Percentiles rank a stretch among this genome's conserved stretches.
phyloP scores from a whole-genome alignment of 2,797 vertebrate species.

The Helicolenus hilgendorfi region DNA sequence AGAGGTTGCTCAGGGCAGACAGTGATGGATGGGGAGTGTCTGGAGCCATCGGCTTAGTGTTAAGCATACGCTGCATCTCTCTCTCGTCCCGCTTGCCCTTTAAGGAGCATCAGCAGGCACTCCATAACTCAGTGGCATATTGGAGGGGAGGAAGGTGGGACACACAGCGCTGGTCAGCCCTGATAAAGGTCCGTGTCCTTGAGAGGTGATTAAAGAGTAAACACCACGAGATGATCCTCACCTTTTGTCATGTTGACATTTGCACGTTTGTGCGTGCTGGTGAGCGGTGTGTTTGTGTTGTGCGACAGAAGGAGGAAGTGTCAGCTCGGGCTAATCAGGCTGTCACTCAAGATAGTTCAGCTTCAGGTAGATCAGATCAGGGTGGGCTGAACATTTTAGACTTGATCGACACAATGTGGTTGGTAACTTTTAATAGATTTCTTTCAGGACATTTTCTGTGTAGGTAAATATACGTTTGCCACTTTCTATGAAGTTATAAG shows the following conservation, averaged over 20 bases:
- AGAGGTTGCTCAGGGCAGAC: slow-evolving; percentile 70
- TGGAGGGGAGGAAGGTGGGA: slow-evolving; percentile 58
- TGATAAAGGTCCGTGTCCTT: slow-evolving; percentile 87
- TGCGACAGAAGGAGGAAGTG: slow-evolving; percentile 14
- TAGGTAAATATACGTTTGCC: background rate
- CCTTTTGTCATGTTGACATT: slow-evolving; percentile 55
- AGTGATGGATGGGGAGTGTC: slow-evolving; percentile 88
- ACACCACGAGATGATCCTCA: slow-evolving; percentile 62
- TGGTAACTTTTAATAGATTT: slow-evolving; percentile 4
- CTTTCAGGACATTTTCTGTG: background rate
- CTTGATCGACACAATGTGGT: background rate
- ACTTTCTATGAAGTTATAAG: background rate
- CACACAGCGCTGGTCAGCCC: slow-evolving; percentile 65
- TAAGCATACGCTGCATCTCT: slow-evolving; percentile 76
- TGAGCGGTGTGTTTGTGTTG: slow-evolving; percentile 29
- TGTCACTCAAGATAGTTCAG: slow-evolving; percentile 12
- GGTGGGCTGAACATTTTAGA: background rate
- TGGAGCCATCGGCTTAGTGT: slow-evolving; percentile 75
- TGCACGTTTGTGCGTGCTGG: slow-evolving; percentile 27
- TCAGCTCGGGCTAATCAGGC: slow-evolving; percentile 38
- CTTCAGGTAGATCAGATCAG: slow-evolving; percentile 5
- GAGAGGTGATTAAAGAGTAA: slow-evolving; percentile 80
- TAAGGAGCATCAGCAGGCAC: slow-evolving; percentile 76
- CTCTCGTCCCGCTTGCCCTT: slow-evolving; percentile 81
- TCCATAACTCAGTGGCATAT: slow-evolving; percentile 82